A percentile compares a stretch with the other conserved stretches of the same genome.
These are phyloP conservation scores for Agonopterix subpropinquella DNA, from an alignment of 2,888 invertebrate species.

Conservation along the genomic window DNA sequence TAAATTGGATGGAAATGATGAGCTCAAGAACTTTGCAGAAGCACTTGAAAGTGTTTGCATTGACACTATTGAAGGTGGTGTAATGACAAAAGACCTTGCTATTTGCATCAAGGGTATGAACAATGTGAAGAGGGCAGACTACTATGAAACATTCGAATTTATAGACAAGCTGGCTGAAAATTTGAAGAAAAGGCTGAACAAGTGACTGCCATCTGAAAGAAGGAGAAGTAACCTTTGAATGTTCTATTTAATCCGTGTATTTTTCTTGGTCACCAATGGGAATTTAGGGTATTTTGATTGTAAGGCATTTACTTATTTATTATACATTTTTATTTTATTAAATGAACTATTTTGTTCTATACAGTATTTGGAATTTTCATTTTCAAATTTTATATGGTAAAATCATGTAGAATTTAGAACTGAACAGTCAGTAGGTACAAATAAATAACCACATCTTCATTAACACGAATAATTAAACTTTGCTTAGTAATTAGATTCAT, in stretches of 20 bases:
- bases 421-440: too few relatives aligned
- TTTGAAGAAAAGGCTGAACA: constrained; percentile 78
- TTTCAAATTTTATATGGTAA: too few relatives aligned
- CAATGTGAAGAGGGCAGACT: constrained; percentile 86
- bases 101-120: constrained; percentile 97
- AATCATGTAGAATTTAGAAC: too few relatives aligned
- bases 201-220: constrained; percentile 57
- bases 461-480: too few relatives aligned
- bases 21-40: constrained; percentile 87
- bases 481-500: too few relatives aligned
- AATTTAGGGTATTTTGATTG: constrained; percentile 43
- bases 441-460: too few relatives aligned
- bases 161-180: constrained; percentile 96
- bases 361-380: too few relatives aligned
- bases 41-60: constrained; percentile 93
- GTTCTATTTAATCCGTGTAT: constrained; percentile 18
- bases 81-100: constrained; percentile 99
- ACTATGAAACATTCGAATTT: constrained; percentile 97
- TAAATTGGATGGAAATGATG: constrained; percentile 90
- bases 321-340: constrained; percentile 7
- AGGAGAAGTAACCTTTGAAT: constrained; percentile 45
- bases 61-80: constrained; percentile 94
- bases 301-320: constrained; percentile 50
- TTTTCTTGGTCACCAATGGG: constrained; percentile 20
- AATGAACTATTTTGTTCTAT: neutral